Evolutionary conservation across 2,888 invertebrate genomes (phyloP).

Genomic region (Drosophila trichaetosa): DNA sequence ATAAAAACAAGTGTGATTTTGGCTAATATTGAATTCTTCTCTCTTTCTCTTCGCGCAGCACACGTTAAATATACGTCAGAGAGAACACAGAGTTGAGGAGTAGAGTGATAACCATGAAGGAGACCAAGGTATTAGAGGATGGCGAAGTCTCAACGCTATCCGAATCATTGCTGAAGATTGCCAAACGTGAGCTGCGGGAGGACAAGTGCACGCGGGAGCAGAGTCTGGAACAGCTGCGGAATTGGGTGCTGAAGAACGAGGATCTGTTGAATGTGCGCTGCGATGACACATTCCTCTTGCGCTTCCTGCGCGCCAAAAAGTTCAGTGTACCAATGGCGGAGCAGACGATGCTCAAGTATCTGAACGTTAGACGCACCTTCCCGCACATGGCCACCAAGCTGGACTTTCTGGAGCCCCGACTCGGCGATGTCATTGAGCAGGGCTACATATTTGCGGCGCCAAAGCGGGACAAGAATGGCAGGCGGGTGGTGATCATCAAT

Average conservation of each 20-base stretch:
- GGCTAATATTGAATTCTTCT: not conserved
- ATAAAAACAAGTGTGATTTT: not conserved
- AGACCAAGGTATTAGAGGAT: constrained; percentile 57
- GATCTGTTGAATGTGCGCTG: constrained; percentile 89
- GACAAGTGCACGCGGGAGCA: constrained; percentile 88
- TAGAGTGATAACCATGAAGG: constrained; percentile 50
- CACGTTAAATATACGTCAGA: constrained; percentile 25
- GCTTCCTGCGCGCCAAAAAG: constrained; percentile 91
- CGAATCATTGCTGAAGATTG: constrained; percentile 85
- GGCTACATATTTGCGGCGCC: constrained; percentile 92
- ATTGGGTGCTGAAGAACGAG: constrained; percentile 89
- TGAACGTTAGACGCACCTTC: constrained; percentile 90
- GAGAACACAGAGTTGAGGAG: not conserved
- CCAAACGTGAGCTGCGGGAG: constrained; percentile 90
- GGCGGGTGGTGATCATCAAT: constrained; percentile 89
- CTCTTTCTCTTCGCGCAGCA: constrained; percentile 1
- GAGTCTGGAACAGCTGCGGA: constrained; percentile 88
- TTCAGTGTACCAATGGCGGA: constrained; percentile 92
- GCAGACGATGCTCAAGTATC: constrained; percentile 91
- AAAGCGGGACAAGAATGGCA: constrained; percentile 89
- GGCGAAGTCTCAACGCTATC: constrained; percentile 50
- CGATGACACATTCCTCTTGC: constrained; percentile 90
- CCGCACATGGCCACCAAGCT: constrained; percentile 88
- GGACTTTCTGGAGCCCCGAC: constrained; percentile 88
- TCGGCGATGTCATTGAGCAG: constrained; percentile 88